Evolutionary conservation across 1,140 invertebrate species (phyloP).

Genomic region (Platorchestia sp.): DNA sequence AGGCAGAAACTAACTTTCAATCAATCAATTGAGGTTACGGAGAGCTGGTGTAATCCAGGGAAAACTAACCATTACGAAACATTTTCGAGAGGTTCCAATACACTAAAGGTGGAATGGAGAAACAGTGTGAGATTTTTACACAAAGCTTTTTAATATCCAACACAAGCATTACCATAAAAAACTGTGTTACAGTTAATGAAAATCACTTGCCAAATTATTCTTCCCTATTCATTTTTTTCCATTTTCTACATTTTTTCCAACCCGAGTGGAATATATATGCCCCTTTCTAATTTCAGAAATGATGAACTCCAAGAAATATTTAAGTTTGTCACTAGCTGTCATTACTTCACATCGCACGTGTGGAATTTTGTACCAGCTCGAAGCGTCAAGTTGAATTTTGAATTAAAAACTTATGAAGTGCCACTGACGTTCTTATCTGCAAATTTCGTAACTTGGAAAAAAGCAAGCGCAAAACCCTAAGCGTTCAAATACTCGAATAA

Average conservation of each 20-base stretch:
- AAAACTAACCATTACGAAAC: too few species aligned
- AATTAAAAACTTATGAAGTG: neutral
- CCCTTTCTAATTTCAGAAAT: neutral
- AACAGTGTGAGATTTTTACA: too few species aligned
- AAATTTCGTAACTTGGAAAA: too few species aligned
- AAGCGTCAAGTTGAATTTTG: neutral
- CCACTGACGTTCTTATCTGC: neutral
- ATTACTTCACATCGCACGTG: neutral
- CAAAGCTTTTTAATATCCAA: too few species aligned
- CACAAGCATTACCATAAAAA: too few species aligned
- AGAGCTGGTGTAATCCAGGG: too few species aligned
- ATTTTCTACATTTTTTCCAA: neutral
- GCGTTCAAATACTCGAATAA: neutral
- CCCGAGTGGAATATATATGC: neutral
- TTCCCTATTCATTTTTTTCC: neutral
- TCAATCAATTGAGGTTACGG: too few species aligned
- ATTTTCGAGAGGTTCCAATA: too few species aligned
- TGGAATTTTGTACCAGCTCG: neutral
- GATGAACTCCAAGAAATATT: neutral
- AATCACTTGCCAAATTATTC: neutral
- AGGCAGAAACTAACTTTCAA: too few species aligned
- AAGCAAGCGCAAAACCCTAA: neutral
- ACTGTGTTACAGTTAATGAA: neutral
- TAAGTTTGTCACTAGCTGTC: neutral
- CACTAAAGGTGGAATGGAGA: too few species aligned